Conservation (phyloP, 2,113 vertebrate species). For the Ammodramus savannarum region DNA sequence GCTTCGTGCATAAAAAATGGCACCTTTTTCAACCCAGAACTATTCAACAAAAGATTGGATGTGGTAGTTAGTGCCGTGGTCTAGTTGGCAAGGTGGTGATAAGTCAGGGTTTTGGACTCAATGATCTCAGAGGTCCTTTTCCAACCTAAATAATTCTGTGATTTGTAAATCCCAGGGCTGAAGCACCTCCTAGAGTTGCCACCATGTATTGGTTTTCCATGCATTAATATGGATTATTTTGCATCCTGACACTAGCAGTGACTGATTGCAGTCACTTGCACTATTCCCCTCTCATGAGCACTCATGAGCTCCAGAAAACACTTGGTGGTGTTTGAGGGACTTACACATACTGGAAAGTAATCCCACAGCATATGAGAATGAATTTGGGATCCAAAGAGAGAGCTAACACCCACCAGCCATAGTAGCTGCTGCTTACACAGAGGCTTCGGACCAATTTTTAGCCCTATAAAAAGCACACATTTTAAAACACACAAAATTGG, state of each 20-base stretch:
- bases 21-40: neutral
- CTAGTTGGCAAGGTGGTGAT: neutral
- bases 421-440: neutral
- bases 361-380: neutral
- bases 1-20: rapidly evolving
- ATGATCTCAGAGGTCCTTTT: neutral
- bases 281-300: neutral
- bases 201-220: neutral
- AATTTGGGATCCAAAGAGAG: neutral
- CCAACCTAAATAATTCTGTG: neutral
- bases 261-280: neutral
- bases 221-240: neutral
- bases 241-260: neutral
- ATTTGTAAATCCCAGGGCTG: neutral
- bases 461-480: slow-evolving; percentile 11
- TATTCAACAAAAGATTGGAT: neutral
- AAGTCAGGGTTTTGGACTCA: neutral
- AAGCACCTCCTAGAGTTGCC: neutral
- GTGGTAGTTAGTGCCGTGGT: rapidly evolving
- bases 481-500: slow-evolving; percentile 30
- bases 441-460: neutral
- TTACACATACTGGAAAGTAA: neutral
- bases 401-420: neutral
- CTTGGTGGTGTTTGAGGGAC: neutral
- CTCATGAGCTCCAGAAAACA: neutral